Conservation (phyloP, 1,140 invertebrate species). For the Leptinotarsa lineolata region DNA sequence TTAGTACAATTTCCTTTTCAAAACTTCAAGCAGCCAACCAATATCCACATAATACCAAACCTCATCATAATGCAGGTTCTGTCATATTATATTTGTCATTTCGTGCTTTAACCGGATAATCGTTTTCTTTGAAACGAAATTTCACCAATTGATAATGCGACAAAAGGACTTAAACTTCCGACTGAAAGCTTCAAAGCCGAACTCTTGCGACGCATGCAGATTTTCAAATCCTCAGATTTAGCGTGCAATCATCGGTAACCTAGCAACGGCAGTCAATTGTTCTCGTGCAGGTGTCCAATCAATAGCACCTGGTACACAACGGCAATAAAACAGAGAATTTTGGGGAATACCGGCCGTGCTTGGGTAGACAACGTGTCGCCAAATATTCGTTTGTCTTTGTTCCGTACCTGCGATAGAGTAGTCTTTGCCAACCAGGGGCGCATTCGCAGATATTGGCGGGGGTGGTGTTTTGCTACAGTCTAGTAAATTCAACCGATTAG, state of each 20-base stretch:
- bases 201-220: slow-evolving; percentile 49
- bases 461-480: background rate
- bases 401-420: background rate
- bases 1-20: background rate
- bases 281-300: slow-evolving; percentile 55
- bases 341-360: slow-evolving; percentile 24
- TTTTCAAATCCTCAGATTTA: slow-evolving; percentile 53
- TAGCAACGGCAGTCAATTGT: slow-evolving; percentile 54
- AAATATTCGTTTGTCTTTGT: slow-evolving; percentile 27
- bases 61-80: background rate
- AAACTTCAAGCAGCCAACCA: background rate
- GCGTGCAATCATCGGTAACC: slow-evolving; percentile 50
- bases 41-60: background rate
- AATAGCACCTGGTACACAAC: slow-evolving; percentile 51
- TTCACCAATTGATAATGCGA: slow-evolving; percentile 1
- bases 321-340: slow-evolving; percentile 35
- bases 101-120: slow-evolving; percentile 5
- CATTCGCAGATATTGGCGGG: background rate
- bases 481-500: too few species aligned
- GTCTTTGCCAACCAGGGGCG: background rate
- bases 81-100: background rate
- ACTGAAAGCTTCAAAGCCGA: slow-evolving; percentile 19
- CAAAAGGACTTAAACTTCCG: background rate
- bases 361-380: slow-evolving; percentile 27
- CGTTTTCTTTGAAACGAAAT: background rate